Evolutionary conservation across 2,888 invertebrate genomes (phyloP), one percentile per base, ranked within the genome.

Genomic region (Lysandra bellargus): DNA sequence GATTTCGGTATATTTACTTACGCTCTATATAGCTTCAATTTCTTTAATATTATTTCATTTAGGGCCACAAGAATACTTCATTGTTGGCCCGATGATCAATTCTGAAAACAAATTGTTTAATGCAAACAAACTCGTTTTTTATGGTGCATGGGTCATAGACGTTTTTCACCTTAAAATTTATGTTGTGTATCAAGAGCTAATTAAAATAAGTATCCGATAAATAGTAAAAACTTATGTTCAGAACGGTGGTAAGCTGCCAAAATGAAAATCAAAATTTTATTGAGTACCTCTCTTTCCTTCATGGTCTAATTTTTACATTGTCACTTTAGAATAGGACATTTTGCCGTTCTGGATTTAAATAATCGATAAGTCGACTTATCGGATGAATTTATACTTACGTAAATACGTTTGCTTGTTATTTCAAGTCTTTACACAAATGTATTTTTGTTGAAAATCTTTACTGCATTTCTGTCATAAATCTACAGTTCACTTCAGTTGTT

Each of bases 31-130:
- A 89, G 88, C 85, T 87, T 87, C 88, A 87, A 85, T 88, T 85
- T 84, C 82, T 86, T 88, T 84, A 87, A 87, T 87, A 81, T 49
- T 81, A 80, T 85, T 88, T 92, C 89, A 93, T 92, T 92, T 93
- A 88, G 87, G 89, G 87, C 86, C 84, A 87, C 86, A 90, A 87
- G 86, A 88, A 91, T 88, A 89, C 91, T 90, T 93, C 91, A 89
- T 90, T 87, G 91, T 93, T 91, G 88, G 88, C 87, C 88, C 90
- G 89, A 89, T 87, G 90, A 88, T 89, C 90, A 90, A 87, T 90
- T 88, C 93, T 94, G 92, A 87, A 92, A 92, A 84, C 84, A 87
- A 85, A 87, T 86, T 82, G 78, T 80, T 76, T 53, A 76, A 33
- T 17, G 53, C 76, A 76, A 76, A 76, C 76, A 76, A 57, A 76